Evolutionary conservation across 2,797 vertebrate species (phyloP), one percentile per base, ranked within the genome.

Genomic region (Falco naumanni): DNA sequence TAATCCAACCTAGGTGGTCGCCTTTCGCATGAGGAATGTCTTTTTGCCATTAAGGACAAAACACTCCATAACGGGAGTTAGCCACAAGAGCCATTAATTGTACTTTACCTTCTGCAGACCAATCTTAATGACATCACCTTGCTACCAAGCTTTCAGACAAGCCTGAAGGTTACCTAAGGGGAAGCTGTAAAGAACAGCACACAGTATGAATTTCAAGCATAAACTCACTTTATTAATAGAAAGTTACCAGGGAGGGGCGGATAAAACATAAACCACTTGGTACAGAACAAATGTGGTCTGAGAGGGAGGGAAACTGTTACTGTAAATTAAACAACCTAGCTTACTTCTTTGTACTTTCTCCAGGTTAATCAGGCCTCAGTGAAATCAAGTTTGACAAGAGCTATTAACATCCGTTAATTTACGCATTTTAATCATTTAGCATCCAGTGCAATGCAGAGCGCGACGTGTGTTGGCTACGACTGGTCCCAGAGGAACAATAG

Each of bases 281-380:
- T 5, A 21, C 29, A 54, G 59, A 39, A 18, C 2, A 10, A 31
- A 61, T 0, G 6, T 13, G 34, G 34, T 28, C 18, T 0, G 20
- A 18, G 72, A 50, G 19, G 51, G 60, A 56, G 56, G 54, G 33
- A 24, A 29, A 20, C 18, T 17, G 57, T 22, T 18, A 3, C 53
- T 10, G 59, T 13, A 10, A 84, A 78, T 10, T 8, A 9, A 33
- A 12, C 33, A 6, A 9, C 43, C 33, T 10, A 9, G 33, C 33
- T 56, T 9, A 2, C 18, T 7, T 12, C 85, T 76, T 20, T 2
- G 20, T 11, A 5, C 5, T n/a, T 28, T 26, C 56, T 43, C 57
- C 71, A 53, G 75, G 66, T 70, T 63, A 39, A 88, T 45, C 74
- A 48, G 54, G 53, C 79, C 92, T 47, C 79, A 33, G n/a, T 0